Conservation (phyloP, 2,113 vertebrate species). For the Pangasianodon hypophthalmus region DNA sequence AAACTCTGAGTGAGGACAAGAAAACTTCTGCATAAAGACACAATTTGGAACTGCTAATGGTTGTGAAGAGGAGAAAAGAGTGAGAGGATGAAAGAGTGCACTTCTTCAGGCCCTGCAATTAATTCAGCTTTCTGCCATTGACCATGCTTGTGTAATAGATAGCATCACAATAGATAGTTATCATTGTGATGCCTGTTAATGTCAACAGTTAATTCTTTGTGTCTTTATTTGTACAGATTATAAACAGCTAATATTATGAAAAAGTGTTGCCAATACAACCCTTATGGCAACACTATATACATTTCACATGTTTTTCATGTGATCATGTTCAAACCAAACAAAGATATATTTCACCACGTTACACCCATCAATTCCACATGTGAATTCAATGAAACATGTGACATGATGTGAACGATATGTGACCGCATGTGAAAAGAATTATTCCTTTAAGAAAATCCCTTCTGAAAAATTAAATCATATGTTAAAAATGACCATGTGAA, state of each 20-base stretch:
- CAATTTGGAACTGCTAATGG: constrained; percentile 74
- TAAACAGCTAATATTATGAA: neutral
- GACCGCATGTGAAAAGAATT: neutral
- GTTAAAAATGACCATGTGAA: neutral
- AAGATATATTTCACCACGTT: neutral
- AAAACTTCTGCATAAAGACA: neutral
- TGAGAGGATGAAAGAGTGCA: constrained; percentile 1
- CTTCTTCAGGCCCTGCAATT: neutral
- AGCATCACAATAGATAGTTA: too few species aligned
- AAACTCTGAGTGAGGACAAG: neutral
- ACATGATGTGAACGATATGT: neutral
- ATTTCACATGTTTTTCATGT: neutral
- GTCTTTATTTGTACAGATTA: neutral
- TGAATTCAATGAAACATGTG: neutral
- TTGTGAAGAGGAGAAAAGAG: neutral
- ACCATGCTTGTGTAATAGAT: neutral
- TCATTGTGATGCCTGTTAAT: too few species aligned
- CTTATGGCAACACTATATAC: neutral
- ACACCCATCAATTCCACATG: neutral
- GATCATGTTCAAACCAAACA: neutral
- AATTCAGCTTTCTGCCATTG: neutral
- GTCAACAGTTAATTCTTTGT: neutral
- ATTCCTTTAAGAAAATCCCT: neutral
- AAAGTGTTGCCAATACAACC: neutral
- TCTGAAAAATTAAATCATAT: neutral